Evolutionary conservation across 2,113 vertebrate species (phyloP), one percentile per base, ranked within the genome.

Genomic region (Grammomys dolichurus): DNA sequence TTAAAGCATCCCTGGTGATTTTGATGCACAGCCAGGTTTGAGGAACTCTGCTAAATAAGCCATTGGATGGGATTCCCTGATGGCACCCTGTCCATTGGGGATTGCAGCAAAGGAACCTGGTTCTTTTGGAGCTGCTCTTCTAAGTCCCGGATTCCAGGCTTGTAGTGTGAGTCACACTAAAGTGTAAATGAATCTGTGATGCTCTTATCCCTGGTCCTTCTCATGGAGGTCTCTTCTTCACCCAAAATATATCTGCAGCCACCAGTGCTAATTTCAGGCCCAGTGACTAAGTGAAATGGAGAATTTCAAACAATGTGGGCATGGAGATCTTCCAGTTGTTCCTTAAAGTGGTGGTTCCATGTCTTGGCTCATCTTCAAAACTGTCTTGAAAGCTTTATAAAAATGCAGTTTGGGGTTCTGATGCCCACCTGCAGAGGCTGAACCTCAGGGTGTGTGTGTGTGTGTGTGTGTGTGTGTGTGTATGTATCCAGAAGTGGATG

Each of bases 281-380:
- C 92, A 40, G 89, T 96, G 97, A 98, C 97, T 97, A 86, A 98
- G 97, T 86, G 96, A 96, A 96, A 97, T 93, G 93, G 94, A 95
- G 86, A 96, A 95, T 95, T 96, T 96, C 90, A 97, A 97, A 97
- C 91, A 91, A 95, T 58, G 97, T 97, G 77, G 97, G 97, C 67
- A 60, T 96, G 94, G 96, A 97, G 92, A 95, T 86, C 90, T 98
- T 97, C 96, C 97, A 97, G 96, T 91, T 97, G 92, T 97, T 96
- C 88, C 86, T 97, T 96, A 95, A 95, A 78, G 96, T 81, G 48
- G 97, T 93, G 90, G 70, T 92, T 98, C 90, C 96, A 80, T 77
- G 94, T 94, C 82, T 91, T 98, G 97, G 92, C 97, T 95, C 88
- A 95, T 97, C 89, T 96, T 93, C 94, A 96, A 86, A 90, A 80